phyloP scores from a whole-genome alignment of 2,888 invertebrate species.

The Patella ulyssiponensis region DNA sequence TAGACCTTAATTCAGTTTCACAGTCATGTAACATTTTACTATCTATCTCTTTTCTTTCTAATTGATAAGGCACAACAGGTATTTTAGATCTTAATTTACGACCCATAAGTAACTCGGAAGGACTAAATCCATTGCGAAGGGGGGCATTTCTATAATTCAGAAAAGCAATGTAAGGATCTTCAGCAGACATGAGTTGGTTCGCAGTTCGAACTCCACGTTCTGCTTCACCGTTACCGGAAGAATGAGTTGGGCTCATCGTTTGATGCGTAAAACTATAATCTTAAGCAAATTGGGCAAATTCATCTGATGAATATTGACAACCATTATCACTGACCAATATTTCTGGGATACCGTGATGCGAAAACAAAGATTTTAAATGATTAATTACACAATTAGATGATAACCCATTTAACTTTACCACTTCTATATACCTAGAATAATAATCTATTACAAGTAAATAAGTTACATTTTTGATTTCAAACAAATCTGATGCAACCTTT shows the following conservation, averaged over 20 bases:
- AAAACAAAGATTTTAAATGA: slow-evolving; percentile 16
- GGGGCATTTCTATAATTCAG: neutral
- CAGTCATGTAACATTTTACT: too few relatives aligned
- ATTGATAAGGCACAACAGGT: too few relatives aligned
- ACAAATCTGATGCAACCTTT: slow-evolving; percentile 20
- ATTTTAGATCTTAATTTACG: neutral
- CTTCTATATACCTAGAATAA: slow-evolving; percentile 16
- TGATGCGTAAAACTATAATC: too few relatives aligned
- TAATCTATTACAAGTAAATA: slow-evolving; percentile 23
- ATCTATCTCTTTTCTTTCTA: too few relatives aligned
- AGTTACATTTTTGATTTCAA: too few relatives aligned
- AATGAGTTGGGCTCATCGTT: too few relatives aligned
- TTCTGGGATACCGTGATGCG: slow-evolving; percentile 18
- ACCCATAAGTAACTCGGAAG: neutral
- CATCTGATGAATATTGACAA: too few relatives aligned
- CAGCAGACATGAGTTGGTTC: neutral
- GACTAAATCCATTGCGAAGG: neutral
- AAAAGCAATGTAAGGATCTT: neutral
- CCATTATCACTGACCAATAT: neutral
- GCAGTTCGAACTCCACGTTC: neutral
- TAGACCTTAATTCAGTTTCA: too few relatives aligned
- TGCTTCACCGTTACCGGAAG: neutral
- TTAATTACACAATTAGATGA: slow-evolving; percentile 18
- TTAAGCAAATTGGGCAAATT: too few relatives aligned
- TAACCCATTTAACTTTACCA: slow-evolving; percentile 4